phyloP scores from a whole-genome alignment of 2,113 vertebrate species.

The Oriolus oriolus region DNA sequence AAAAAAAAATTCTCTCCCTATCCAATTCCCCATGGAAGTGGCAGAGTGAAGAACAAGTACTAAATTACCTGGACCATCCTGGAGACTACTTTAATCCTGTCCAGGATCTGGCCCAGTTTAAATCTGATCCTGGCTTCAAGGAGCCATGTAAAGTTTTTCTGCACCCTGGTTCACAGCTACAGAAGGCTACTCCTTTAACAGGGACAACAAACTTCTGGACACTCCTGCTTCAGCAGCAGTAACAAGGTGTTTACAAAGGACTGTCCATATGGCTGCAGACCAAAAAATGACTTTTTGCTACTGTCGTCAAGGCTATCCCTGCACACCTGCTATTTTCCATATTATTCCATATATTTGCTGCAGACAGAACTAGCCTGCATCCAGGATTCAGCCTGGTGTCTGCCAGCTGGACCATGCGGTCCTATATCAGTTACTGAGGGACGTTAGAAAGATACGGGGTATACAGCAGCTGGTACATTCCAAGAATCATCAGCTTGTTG shows the following conservation, averaged over 20 bases:
- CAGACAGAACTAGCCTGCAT: not conserved
- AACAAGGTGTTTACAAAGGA: not conserved
- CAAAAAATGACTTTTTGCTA: not conserved
- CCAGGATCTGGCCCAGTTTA: not conserved
- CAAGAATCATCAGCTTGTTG: not conserved
- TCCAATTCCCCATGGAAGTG: not conserved
- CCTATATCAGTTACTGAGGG: not conserved
- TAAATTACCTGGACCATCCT: not conserved
- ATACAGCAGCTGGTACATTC: not conserved
- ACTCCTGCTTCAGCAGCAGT: not conserved
- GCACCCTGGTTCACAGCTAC: not conserved
- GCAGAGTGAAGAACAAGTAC: not conserved
- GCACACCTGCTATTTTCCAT: not conserved
- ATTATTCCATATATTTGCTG: not conserved
- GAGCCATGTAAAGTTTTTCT: not conserved
- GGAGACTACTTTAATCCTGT: not conserved
- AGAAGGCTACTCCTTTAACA: not conserved
- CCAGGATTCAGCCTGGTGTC: not conserved
- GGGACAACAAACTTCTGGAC: not conserved
- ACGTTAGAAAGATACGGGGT: not conserved
- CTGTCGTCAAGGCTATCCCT: not conserved
- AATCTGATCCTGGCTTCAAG: not conserved
- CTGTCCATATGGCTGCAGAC: not conserved
- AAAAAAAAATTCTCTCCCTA: not conserved
- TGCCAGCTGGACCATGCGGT: not conserved